These are phyloP conservation scores for Cepaea nemoralis DNA, from an alignment of 1,140 invertebrate genomes.

Conservation along the genomic window DNA sequence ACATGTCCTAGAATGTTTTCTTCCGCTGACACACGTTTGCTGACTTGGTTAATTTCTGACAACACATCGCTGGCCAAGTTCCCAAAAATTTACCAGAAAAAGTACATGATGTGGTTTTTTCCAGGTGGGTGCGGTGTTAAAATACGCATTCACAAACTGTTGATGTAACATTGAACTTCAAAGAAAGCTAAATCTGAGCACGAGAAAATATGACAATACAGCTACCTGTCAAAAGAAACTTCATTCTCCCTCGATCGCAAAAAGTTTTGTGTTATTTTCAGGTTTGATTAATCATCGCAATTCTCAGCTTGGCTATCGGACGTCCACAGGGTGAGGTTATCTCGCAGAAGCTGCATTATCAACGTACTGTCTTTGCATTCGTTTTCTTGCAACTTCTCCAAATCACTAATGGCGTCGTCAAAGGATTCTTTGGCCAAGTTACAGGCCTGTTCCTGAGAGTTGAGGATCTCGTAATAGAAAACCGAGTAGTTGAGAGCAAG, in stretches of 20 bases:
- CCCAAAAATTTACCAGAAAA: no score
- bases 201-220: neutral
- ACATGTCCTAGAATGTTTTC: no score
- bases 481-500: slow-evolving; percentile 99
- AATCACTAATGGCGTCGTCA: slow-evolving; percentile 98
- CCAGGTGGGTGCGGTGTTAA: no score
- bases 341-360: slow-evolving; percentile 98
- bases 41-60: no score
- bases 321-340: slow-evolving; percentile 87
- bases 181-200: slow-evolving; percentile 21
- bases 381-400: slow-evolving; percentile 97
- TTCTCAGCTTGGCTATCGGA: slow-evolving; percentile 55
- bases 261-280: neutral
- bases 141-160: neutral
- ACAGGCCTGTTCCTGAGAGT: slow-evolving; percentile 98
- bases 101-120: no score
- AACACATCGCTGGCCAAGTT: no score
- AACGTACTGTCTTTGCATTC: slow-evolving; percentile 99
- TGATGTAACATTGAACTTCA: neutral
- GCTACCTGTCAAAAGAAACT: slow-evolving; percentile 23
- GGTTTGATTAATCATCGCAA: slow-evolving; percentile 44
- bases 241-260: neutral
- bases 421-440: slow-evolving; percentile 98
- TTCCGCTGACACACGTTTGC: no score
- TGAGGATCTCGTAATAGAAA: slow-evolving; percentile 99